Evolutionary conservation across 2,888 invertebrate genomes (phyloP), one percentile per base, ranked within the genome.

Genomic region (Psococerastis gibbosa): DNA sequence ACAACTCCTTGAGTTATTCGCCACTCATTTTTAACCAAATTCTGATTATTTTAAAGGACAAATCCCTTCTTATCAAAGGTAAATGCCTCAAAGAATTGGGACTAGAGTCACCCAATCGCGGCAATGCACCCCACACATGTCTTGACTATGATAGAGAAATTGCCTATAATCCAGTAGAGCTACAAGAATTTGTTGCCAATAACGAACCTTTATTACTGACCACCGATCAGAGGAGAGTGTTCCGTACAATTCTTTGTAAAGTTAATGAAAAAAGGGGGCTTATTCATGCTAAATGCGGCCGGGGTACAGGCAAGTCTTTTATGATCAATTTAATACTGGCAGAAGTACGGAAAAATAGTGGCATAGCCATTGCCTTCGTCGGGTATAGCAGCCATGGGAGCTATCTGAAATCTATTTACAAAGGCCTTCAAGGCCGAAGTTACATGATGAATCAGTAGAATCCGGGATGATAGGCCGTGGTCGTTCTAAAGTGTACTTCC

Each of bases 241-340:
- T 46, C 15, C 27, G 42, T 5, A 20, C 22, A 27, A 35, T 48
- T 20, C 22, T 47, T 8, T n/a, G 34, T 5, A 45, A 41, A 16
- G 23, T 47, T 17, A 32, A 8, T 15, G 33, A 35, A 17, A 18
- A 22, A 35, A 13, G 45, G 50, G 20, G 42, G 46, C 41, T 11
- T 52, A 8, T 50, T 49, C 41, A 52, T 59, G 48, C 35, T 61
- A 11, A 59, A 60, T 53, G 58, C 55, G 32, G 56, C 60, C 20
- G 59, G 58, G 58, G 60, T 41, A 58, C 56, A 33, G 59, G 59
- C 2, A 61, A 60, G 52, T 59, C 57, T 27, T 60, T 55, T 46
- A 42, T 60, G 15, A 52, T 55, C 32, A 54, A 51, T 15, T 44
- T 54, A 20, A 33, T 59, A 22, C 48, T 56, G 32, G 55, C 54